Evolutionary conservation across 2,113 vertebrate species (phyloP).

Genomic region (Tyrannus savana): DNA sequence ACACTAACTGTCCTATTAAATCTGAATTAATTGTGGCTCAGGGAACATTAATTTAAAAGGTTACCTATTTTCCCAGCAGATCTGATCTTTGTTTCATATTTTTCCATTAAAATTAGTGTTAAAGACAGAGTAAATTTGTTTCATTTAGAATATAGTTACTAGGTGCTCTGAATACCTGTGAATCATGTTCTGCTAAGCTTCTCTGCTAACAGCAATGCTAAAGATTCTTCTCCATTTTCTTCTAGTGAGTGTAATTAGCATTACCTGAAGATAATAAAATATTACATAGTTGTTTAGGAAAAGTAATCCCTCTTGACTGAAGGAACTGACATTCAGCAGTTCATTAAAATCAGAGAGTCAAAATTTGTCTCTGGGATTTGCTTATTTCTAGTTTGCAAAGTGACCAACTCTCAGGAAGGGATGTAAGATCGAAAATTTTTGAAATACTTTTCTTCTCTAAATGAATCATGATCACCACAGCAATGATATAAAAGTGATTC

Average conservation of each 20-base stretch:
- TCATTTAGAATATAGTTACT: slow-evolving; percentile 32
- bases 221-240: slow-evolving; percentile 26
- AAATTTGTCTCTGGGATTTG: neutral
- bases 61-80: slow-evolving; percentile 66
- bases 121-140: slow-evolving; percentile 62
- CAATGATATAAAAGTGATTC: neutral
- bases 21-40: slow-evolving; percentile 75
- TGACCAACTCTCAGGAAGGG: neutral
- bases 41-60: slow-evolving; percentile 73
- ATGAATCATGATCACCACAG: neutral
- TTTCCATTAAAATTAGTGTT: slow-evolving; percentile 66
- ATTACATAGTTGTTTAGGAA: slow-evolving; percentile 42
- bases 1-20: slow-evolving; percentile 72
- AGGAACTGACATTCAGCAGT: neutral
- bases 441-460: neutral
- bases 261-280: slow-evolving; percentile 43
- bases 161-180: slow-evolving; percentile 35
- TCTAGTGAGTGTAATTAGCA: slow-evolving; percentile 6
- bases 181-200: slow-evolving; percentile 28
- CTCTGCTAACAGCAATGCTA: slow-evolving; percentile 21
- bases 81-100: slow-evolving; percentile 65
- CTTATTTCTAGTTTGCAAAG: slow-evolving; percentile 5
- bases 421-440: neutral
- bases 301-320: slow-evolving; percentile 35
- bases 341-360: neutral